Evolutionary conservation across 2,797 vertebrate species (phyloP).

Genomic region (Perodicticus potto): DNA sequence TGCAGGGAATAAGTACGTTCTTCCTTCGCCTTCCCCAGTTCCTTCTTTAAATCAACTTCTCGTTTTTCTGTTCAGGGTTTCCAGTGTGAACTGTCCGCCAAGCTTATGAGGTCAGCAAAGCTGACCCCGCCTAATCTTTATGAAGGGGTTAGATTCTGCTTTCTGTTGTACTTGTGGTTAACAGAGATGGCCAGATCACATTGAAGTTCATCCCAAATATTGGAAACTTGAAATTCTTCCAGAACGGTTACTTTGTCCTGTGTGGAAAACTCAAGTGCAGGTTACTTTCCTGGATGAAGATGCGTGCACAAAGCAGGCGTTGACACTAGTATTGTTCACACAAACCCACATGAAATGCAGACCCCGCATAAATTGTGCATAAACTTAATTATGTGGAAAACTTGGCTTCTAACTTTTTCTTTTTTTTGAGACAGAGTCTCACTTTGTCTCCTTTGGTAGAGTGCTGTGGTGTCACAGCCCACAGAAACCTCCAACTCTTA

Average conservation of each 20-base stretch:
- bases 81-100: not conserved
- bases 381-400: conserved; percentile 24
- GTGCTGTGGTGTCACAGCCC: too few relatives aligned
- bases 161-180: not conserved
- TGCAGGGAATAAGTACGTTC: not conserved
- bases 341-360: not conserved
- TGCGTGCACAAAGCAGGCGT: not conserved
- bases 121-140: not conserved
- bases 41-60: not conserved
- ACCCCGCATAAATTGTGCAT: not conserved
- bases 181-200: not conserved
- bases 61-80: not conserved
- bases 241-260: not conserved
- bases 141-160: not conserved
- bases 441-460: too few relatives aligned
- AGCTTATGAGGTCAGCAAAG: not conserved
- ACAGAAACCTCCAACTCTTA: too few relatives aligned
- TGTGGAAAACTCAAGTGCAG: conserved; percentile 72
- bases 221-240: conserved; percentile 65
- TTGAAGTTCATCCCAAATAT: conserved; percentile 55
- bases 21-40: not conserved
- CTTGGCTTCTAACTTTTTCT: not conserved
- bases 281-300: conserved; percentile 60
- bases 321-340: not conserved
- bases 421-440: too few relatives aligned